These are phyloP conservation scores for Oryzias javanicus DNA, from an alignment of 2,113 vertebrate genomes.

Conservation along the genomic window DNA sequence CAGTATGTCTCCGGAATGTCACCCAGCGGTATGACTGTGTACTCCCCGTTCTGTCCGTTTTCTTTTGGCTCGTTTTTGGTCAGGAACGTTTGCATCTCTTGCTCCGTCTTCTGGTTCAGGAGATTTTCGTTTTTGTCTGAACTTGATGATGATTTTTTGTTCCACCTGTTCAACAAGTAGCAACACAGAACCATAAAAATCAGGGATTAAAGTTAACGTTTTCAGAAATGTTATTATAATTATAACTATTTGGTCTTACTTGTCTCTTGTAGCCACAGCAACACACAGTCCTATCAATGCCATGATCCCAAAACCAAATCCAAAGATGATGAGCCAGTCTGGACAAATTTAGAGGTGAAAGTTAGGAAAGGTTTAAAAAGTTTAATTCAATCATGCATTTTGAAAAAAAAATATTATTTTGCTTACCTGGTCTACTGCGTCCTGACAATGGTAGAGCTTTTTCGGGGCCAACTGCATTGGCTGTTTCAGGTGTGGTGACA, in stretches of 20 bases:
- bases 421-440: conserved; percentile 39
- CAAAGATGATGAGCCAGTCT: conserved; percentile 71
- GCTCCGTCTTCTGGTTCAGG: conserved; percentile 46
- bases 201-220: neutral
- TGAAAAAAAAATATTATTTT: neutral
- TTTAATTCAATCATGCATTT: neutral
- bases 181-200: neutral
- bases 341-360: neutral
- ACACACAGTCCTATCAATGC: conserved; percentile 43
- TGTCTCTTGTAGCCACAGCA: conserved; percentile 68
- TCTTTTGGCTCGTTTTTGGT: conserved; percentile 37
- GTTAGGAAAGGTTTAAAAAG: neutral
- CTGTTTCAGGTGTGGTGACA: too few species aligned
- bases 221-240: neutral
- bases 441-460: too few species aligned
- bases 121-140: neutral
- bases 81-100: conserved; percentile 60
- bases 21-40: conserved; percentile 61
- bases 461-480: too few species aligned
- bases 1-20: conserved; percentile 39
- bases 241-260: conserved; percentile 40
- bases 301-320: conserved; percentile 51
- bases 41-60: conserved; percentile 44
- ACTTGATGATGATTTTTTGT: neutral
- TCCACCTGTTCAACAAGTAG: conserved; percentile 49